phyloP scores from a whole-genome alignment of 1,140 invertebrate species.

The Magallana angulata region DNA sequence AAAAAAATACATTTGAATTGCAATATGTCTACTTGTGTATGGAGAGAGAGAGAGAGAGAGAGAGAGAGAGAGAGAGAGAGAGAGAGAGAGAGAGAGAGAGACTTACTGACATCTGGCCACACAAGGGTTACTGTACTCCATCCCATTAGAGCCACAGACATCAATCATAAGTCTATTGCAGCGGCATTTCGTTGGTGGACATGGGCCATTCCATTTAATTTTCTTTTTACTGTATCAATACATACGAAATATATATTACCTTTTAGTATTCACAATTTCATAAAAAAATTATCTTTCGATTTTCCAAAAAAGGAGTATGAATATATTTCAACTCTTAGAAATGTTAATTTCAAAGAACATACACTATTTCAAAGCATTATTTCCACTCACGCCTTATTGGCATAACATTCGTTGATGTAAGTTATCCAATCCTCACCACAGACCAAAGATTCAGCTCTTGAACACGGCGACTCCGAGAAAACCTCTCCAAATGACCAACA shows the following conservation, averaged over 20 bases:
- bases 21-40: neutral
- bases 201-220: neutral
- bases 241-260: no score
- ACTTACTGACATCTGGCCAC: constrained; percentile 20
- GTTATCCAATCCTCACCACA: neutral
- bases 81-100: neutral
- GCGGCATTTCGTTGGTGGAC: neutral
- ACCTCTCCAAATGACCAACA: neutral
- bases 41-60: neutral
- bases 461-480: neutral
- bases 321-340: no score
- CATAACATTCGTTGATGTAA: neutral
- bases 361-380: no score
- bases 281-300: no score
- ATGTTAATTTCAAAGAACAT: no score
- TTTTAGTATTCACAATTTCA: no score
- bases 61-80: neutral
- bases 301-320: no score
- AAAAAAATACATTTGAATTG: neutral
- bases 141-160: neutral
- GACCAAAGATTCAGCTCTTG: neutral
- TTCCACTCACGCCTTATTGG: neutral
- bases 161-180: constrained; percentile 14
- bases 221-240: neutral
- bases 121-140: neutral